Evolutionary conservation across 37 sponge, comb jelly and placozoan genomes (phyloP).

Genomic region (Eunapius fragilis): DNA sequence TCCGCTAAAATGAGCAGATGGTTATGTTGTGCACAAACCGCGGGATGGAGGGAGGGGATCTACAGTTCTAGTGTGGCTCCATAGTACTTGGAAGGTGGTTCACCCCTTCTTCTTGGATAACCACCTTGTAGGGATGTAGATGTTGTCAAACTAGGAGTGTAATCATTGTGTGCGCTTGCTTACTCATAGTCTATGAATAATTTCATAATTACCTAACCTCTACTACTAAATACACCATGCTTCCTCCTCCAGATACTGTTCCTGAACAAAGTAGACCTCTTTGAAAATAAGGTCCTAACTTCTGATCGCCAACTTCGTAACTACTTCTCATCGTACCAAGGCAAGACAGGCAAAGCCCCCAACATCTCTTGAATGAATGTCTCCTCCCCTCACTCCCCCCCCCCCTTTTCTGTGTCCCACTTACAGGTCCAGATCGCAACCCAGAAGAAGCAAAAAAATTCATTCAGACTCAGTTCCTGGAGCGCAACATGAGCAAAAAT

Average conservation of each 20-base stretch:
- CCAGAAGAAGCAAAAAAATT: conserved; percentile 81
- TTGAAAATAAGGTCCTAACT: conserved; percentile 81
- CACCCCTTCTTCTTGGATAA: no score
- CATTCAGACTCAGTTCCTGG: conserved; percentile 79
- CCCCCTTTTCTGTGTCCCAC: background rate
- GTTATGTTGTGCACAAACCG: no score
- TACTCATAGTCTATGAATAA: no score
- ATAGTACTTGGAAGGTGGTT: no score
- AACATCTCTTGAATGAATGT: conserved; percentile 2
- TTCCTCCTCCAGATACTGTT: conserved; percentile 85
- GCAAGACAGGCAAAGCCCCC: no score
- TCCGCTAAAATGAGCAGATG: background rate
- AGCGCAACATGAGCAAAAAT: conserved; percentile 83
- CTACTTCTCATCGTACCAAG: conserved; percentile 84
- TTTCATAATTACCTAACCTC: background rate
- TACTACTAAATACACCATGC: background rate
- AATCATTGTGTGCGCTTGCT: no score
- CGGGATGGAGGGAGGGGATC: no score
- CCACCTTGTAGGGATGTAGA: no score
- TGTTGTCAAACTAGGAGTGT: no score
- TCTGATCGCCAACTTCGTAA: conserved; percentile 90
- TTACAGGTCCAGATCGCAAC: conserved; percentile 88
- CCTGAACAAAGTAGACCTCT: conserved; percentile 96
- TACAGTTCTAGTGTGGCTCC: no score
- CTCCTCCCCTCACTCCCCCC: background rate